Conservation (phyloP, 2,797 vertebrate genomes). For the Luscinia megarhynchos region DNA sequence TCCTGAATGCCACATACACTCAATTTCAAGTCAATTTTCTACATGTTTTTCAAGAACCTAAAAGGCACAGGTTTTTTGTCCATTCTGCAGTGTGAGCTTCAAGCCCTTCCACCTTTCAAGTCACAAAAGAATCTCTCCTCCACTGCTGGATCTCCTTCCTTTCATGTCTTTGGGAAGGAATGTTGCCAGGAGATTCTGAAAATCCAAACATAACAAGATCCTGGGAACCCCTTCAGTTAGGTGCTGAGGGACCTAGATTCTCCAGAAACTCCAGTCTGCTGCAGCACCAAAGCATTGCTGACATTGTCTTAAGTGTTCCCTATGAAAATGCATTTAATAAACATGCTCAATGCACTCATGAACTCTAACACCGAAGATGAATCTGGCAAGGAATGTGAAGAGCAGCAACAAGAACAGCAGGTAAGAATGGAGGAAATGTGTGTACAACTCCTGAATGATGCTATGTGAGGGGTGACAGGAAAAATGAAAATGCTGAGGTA, state of each 20-base stretch:
- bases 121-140: neutral
- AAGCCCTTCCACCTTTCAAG: neutral
- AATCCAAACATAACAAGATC: neutral
- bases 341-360: neutral
- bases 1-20: neutral
- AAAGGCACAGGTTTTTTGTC: neutral
- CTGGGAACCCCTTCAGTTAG: neutral
- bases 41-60: neutral
- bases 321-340: neutral
- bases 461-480: neutral
- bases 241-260: neutral
- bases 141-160: neutral
- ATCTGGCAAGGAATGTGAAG: neutral
- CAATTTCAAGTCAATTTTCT: neutral
- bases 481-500: neutral
- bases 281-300: neutral
- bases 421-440: neutral
- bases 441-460: neutral
- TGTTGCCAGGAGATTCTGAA: neutral
- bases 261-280: neutral
- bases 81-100: neutral
- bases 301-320: neutral
- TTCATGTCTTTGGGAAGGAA: neutral
- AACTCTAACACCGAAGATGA: neutral
- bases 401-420: neutral